Evolutionary conservation across 2,113 vertebrate species (phyloP).

Genomic region (Ia io): DNA sequence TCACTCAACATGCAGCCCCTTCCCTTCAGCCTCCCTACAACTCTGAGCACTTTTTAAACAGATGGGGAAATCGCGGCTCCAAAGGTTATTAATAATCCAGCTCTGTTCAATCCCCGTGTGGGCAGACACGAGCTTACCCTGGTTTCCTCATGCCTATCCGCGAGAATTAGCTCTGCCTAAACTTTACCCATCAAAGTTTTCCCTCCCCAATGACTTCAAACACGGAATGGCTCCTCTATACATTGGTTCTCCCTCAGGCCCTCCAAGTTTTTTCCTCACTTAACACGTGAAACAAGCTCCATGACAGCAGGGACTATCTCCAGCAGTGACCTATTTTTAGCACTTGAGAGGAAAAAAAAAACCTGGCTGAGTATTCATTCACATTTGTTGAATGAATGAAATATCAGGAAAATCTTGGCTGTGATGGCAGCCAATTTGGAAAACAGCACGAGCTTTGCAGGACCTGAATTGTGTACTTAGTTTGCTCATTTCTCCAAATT

Average conservation of each 20-base stretch:
- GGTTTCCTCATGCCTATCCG: not conserved
- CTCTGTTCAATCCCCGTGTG: not conserved
- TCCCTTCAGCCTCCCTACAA: not conserved
- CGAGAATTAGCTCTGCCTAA: not conserved
- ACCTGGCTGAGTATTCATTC: not conserved
- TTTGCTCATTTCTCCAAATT: not conserved
- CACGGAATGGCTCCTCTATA: not conserved
- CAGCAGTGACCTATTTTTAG: not conserved
- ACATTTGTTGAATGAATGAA: not conserved
- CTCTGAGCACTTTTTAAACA: not conserved
- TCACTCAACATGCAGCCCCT: not conserved
- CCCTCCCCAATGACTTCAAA: not conserved
- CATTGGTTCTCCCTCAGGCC: not conserved
- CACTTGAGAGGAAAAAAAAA: not conserved
- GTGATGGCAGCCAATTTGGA: not conserved
- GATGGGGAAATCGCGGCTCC: not conserved
- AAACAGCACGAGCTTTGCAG: not conserved
- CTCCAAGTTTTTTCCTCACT: not conserved
- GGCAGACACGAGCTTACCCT: not conserved
- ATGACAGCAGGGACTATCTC: not conserved
- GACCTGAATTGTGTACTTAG: not conserved
- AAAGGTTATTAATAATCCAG: not conserved
- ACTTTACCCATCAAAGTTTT: not conserved
- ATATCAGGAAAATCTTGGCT: not conserved
- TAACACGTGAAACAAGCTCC: conserved; percentile 7